Evolutionary conservation across 2,888 invertebrate genomes (phyloP).

Genomic region (Tetheella fluctuosa): DNA sequence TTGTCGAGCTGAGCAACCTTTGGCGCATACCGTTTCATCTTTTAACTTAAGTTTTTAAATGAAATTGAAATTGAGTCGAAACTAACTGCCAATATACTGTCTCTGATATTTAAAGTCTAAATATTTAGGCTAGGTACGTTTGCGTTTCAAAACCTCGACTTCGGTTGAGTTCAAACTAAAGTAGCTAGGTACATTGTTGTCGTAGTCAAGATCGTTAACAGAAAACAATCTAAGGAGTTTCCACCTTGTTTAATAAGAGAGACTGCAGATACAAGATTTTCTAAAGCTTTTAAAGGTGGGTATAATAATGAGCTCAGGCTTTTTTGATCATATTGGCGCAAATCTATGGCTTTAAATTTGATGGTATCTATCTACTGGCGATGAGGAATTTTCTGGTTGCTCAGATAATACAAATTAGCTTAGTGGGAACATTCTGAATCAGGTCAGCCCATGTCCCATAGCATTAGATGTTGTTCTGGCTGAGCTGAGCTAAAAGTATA

Average conservation of each 20-base stretch:
- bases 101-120: background rate
- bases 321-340: no score
- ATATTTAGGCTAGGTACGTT: background rate
- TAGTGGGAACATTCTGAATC: no score
- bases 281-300: background rate
- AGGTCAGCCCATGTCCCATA: background rate
- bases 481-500: background rate
- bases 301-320: background rate
- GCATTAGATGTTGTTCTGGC: background rate
- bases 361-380: no score
- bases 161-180: background rate
- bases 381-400: no score
- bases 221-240: conserved; percentile 1
- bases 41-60: background rate
- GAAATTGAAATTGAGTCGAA: background rate
- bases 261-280: background rate
- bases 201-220: background rate
- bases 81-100: background rate
- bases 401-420: no score
- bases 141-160: background rate
- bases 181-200: background rate
- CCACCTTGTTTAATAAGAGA: background rate
- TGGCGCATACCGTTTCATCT: conserved; percentile 8
- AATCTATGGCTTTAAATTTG: no score
- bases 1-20: conserved; percentile 30